phyloP scores from a whole-genome alignment of 2,888 invertebrate species.

The Melanostoma mellinum region DNA sequence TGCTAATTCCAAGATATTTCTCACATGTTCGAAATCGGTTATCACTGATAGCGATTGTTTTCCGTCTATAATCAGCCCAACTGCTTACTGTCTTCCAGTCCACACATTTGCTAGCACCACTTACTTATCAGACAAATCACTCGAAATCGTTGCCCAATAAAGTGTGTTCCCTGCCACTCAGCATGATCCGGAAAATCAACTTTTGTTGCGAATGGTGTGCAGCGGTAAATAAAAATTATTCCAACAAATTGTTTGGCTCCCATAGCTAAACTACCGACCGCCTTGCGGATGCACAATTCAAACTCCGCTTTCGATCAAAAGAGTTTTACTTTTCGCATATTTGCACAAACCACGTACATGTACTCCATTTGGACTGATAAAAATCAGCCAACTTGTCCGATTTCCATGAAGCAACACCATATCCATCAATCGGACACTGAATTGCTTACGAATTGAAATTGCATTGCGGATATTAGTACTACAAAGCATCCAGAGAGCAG shows the following conservation, averaged over 20 bases:
- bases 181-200: conserved; percentile 68
- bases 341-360: conserved; percentile 47
- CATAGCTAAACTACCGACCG: conserved; percentile 21
- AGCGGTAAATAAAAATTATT: conserved; percentile 1
- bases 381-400: conserved; percentile 62
- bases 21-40: background rate
- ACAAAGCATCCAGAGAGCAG: conserved; percentile 16
- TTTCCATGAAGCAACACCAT: conserved; percentile 51
- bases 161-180: conserved; percentile 49
- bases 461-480: conserved; percentile 36
- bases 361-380: conserved; percentile 57
- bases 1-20: background rate
- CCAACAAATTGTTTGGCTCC: conserved; percentile 52
- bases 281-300: conserved; percentile 6
- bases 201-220: conserved; percentile 40
- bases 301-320: conserved; percentile 38
- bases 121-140: conserved; percentile 51
- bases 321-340: conserved; percentile 38
- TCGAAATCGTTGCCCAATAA: conserved; percentile 35
- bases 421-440: conserved; percentile 67
- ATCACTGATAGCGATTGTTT: no score
- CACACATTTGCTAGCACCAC: conserved; percentile 20
- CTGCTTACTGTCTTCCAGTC: conserved; percentile 24
- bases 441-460: conserved; percentile 39
- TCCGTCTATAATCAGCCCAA: no score